Conservation (phyloP, 2,888 invertebrate species). For the Luffia ferchaultella region DNA sequence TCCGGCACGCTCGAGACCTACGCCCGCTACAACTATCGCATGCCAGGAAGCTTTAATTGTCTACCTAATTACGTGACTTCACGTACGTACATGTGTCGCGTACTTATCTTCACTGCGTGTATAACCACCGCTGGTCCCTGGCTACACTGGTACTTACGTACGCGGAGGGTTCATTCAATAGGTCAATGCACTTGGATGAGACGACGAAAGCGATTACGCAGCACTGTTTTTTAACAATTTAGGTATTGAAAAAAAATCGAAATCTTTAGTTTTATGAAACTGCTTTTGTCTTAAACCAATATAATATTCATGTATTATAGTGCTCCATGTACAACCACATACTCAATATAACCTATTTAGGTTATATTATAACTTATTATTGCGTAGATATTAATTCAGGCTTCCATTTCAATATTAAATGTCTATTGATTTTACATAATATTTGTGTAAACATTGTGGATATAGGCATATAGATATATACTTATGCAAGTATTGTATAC, state of each 20-base stretch:
- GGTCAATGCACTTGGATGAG: slow-evolving; percentile 62
- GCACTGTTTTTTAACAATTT: slow-evolving; percentile 45
- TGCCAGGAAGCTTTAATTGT: slow-evolving; percentile 1
- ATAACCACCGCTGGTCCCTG: background rate
- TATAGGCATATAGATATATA: slow-evolving; percentile 10
- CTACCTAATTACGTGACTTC: background rate
- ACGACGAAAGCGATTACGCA: slow-evolving; percentile 50
- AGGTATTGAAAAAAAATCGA: too few species aligned
- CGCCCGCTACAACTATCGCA: background rate
- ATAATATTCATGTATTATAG: too few species aligned
- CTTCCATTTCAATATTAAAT: too few species aligned
- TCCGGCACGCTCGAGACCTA: background rate
- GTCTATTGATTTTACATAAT: background rate
- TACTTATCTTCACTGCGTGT: background rate
- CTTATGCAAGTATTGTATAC: slow-evolving; percentile 1
- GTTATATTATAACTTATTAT: too few species aligned
- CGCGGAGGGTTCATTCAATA: slow-evolving; percentile 44
- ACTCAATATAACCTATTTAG: too few species aligned
- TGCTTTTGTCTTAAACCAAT: too few species aligned
- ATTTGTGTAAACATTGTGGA: background rate
- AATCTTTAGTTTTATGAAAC: too few species aligned
- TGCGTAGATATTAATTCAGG: too few species aligned
- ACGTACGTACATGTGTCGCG: background rate
- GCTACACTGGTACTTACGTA: slow-evolving; percentile 14
- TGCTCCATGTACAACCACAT: too few species aligned